Conservation (phyloP, 2,113 vertebrate genomes). For the Tupaia chinensis region DNA sequence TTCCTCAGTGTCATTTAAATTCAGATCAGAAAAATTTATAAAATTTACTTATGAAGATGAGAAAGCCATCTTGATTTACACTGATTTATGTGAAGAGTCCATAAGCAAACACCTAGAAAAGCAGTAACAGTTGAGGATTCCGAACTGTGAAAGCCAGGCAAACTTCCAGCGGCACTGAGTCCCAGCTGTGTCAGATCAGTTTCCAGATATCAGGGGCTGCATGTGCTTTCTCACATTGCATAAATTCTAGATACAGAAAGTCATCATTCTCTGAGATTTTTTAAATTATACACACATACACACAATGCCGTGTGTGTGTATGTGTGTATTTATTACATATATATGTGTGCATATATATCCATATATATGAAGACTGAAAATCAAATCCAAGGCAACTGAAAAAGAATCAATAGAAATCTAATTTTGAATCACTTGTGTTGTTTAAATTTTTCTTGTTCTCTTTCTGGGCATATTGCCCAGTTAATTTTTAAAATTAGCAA, state of each 20-base stretch:
- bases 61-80: slow-evolving; percentile 6
- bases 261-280: neutral
- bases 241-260: neutral
- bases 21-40: neutral
- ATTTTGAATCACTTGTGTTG: neutral
- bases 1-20: slow-evolving; percentile 45
- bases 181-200: neutral
- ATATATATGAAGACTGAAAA: slow-evolving; percentile 21
- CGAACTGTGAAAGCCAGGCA: neutral
- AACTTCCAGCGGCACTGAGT: neutral
- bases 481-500: neutral
- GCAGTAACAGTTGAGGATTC: neutral
- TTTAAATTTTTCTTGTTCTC: slow-evolving; percentile 13
- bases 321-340: neutral
- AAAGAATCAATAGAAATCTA: neutral
- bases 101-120: neutral
- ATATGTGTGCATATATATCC: neutral
- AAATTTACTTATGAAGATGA: neutral
- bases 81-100: neutral
- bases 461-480: neutral
- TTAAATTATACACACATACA: neutral
- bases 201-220: neutral
- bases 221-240: neutral
- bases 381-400: neutral
- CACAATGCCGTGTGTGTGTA: too few relatives aligned